Percentiles rank a stretch among this genome's conserved stretches.
Conservation (phyloP, 2,888 invertebrate genomes). For the Noctua pronuba region DNA sequence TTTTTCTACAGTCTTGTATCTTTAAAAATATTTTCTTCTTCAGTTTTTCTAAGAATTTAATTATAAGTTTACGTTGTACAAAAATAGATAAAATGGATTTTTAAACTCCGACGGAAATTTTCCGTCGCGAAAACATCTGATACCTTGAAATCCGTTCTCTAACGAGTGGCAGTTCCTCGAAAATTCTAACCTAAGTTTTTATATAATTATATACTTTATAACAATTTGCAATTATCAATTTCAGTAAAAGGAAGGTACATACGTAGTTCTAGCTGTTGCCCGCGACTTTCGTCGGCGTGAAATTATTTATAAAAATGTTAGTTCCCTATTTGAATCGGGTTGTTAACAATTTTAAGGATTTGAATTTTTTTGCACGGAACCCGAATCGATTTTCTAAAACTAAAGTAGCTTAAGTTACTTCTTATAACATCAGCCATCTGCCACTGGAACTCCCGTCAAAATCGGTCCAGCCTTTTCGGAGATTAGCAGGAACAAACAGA, state of each 20-base stretch:
- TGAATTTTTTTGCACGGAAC: too few relatives aligned
- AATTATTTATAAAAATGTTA: too few relatives aligned
- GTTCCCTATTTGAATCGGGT: too few relatives aligned
- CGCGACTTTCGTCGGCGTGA: too few relatives aligned
- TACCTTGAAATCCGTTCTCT: neutral
- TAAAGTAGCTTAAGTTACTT: too few relatives aligned
- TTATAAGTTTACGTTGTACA: constrained; percentile 25
- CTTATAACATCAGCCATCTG: too few relatives aligned
- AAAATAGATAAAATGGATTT: constrained; percentile 17
- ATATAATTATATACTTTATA: neutral
- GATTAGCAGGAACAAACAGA: too few relatives aligned
- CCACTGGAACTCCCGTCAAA: too few relatives aligned
- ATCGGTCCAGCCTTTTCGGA: too few relatives aligned
- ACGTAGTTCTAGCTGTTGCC: too few relatives aligned
- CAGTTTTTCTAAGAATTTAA: constrained; percentile 18
- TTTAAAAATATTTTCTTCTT: constrained; percentile 18
- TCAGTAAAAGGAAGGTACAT: neutral
- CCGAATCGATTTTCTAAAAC: too few relatives aligned
- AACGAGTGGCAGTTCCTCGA: neutral
- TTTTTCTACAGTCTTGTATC: constrained; percentile 35
- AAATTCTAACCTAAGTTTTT: neutral
- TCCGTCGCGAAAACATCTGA: neutral
- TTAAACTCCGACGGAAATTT: neutral
- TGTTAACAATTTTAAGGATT: too few relatives aligned
- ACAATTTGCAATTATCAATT: neutral